These are phyloP conservation scores for Dendrolimus punctatus DNA, from an alignment of 1,140 invertebrate genomes.

Conservation along the genomic window DNA sequence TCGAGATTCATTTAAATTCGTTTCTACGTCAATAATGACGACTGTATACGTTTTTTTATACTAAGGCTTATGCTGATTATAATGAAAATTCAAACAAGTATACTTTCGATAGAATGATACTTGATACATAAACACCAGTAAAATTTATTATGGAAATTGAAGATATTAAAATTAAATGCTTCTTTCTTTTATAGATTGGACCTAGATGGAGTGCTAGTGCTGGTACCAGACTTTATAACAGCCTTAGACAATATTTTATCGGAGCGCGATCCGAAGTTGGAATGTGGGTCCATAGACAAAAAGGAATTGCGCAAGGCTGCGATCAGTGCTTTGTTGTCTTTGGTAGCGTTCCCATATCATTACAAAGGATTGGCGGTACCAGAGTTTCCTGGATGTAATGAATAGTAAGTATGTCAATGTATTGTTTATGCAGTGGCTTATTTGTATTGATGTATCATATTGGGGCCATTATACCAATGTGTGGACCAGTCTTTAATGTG, in stretches of 20 bases:
- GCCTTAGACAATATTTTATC: conserved; percentile 92
- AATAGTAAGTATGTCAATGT: conserved; percentile 45
- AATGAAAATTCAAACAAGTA: too few relatives aligned
- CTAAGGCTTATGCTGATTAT: too few relatives aligned
- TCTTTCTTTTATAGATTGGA: conserved; percentile 85
- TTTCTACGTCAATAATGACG: too few relatives aligned
- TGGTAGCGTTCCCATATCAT: conserved; percentile 92
- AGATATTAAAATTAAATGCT: too few relatives aligned
- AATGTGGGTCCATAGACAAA: conserved; percentile 76
- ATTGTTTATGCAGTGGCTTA: not conserved
- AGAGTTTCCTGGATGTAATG: conserved; percentile 75
- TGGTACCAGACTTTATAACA: conserved; percentile 90
- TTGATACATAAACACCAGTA: not conserved
- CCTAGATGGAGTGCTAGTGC: conserved; percentile 92
- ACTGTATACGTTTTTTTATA: too few relatives aligned
- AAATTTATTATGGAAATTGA: too few relatives aligned
- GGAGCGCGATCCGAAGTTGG: conserved; percentile 81
- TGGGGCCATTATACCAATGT: too few relatives aligned
- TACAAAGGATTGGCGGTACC: conserved; percentile 88
- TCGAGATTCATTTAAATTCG: too few relatives aligned
- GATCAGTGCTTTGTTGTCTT: conserved; percentile 91
- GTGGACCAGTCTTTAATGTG: too few relatives aligned
- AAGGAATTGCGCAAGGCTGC: conserved; percentile 90
- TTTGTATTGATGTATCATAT: too few relatives aligned
- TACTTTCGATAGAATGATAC: too few relatives aligned